These are phyloP conservation scores for Ctenochaetus hawaiiensis DNA, from an alignment of 2,797 vertebrate genomes.

Conservation along the genomic window DNA sequence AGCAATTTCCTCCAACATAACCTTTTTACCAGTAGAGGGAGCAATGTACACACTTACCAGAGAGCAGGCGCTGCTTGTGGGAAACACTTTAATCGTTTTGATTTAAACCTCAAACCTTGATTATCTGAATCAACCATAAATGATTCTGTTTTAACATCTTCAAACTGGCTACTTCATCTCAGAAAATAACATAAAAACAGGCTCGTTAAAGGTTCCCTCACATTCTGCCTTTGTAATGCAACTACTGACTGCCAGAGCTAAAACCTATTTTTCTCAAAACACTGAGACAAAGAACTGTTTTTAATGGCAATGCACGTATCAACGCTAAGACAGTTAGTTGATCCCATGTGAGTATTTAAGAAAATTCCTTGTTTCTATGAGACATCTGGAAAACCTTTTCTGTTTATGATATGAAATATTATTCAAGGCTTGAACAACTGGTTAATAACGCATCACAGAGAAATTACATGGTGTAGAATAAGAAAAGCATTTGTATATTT, in stretches of 20 bases:
- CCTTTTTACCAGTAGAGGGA: constrained; percentile 80
- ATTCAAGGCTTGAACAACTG: neutral
- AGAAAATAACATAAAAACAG: neutral
- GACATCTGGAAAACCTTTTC: neutral
- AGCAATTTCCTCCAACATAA: constrained; percentile 14
- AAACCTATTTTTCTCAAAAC: constrained; percentile 13
- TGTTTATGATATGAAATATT: neutral
- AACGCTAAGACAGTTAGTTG: neutral
- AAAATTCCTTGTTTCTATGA: neutral
- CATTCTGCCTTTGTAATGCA: neutral
- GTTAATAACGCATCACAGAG: neutral
- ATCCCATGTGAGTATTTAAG: neutral
- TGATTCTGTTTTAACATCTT: constrained; percentile 4
- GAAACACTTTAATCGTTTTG: constrained; percentile 27
- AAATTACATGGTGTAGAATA: neutral
- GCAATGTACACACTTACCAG: constrained; percentile 68
- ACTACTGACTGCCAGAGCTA: neutral
- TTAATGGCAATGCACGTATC: neutral
- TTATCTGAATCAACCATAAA: neutral
- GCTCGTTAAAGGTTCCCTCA: neutral
- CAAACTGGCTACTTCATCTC: neutral
- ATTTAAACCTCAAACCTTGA: constrained; percentile 32
- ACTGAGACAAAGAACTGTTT: neutral
- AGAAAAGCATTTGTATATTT: neutral
- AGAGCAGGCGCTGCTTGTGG: neutral